These are phyloP conservation scores for Tor tambroides DNA, from an alignment of 2,113 vertebrate genomes.

Conservation along the genomic window DNA sequence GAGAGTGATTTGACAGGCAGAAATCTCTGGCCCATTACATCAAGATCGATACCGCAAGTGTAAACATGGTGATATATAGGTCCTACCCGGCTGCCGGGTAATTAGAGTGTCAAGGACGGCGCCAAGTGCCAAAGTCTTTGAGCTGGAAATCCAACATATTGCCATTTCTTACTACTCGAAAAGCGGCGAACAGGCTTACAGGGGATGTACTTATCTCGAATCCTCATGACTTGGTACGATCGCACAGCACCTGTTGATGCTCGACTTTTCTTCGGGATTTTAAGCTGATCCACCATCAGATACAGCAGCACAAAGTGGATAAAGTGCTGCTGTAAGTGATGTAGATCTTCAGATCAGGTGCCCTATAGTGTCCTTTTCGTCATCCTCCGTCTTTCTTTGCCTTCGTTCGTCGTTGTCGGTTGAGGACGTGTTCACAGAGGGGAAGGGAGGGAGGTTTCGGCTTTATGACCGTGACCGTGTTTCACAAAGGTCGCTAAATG, in stretches of 20 bases:
- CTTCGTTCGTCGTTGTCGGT: conserved; percentile 34
- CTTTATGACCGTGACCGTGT: conserved; percentile 55
- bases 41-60: conserved; percentile 56
- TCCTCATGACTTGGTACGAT: conserved; percentile 9
- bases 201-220: conserved; percentile 17
- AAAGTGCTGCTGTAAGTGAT: conserved; percentile 30
- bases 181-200: not conserved
- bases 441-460: conserved; percentile 17
- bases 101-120: conserved; percentile 58
- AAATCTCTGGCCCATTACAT: conserved; percentile 55
- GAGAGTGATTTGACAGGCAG: conserved; percentile 47
- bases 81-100: conserved; percentile 45
- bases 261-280: conserved; percentile 22
- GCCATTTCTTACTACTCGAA: conserved; percentile 11
- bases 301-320: conserved; percentile 35
- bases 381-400: not conserved
- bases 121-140: conserved; percentile 34
- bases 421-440: conserved; percentile 19
- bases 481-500: conserved; percentile 62
- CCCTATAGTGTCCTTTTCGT: conserved; percentile 9
- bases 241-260: not conserved
- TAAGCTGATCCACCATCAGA: conserved; percentile 41
- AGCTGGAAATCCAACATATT: conserved; percentile 27
- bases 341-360: conserved; percentile 15
- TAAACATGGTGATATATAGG: conserved; percentile 54